These are phyloP conservation scores for Okapia johnstoni DNA, from an alignment of 2,113 vertebrate genomes.

Conservation along the genomic window DNA sequence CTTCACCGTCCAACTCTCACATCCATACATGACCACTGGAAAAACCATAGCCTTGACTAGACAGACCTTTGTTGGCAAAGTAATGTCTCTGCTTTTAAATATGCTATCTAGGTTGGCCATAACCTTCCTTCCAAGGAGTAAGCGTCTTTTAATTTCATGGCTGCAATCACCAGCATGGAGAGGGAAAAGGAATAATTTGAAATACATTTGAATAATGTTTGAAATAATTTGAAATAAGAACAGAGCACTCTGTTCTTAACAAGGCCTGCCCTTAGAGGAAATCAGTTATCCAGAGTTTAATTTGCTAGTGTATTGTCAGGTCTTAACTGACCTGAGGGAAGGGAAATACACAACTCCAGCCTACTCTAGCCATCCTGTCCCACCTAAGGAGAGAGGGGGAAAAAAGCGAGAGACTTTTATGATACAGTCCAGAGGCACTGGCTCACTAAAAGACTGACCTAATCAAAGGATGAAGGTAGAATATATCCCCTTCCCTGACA, in stretches of 20 bases:
- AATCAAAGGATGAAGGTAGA: neutral
- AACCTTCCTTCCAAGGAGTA: too few relatives aligned
- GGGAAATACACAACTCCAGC: neutral
- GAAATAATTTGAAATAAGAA: too few relatives aligned
- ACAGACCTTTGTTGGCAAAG: too few relatives aligned
- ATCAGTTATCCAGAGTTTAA: neutral
- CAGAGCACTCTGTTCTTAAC: neutral
- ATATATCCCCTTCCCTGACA: neutral
- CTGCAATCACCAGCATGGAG: too few relatives aligned
- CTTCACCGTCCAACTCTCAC: too few relatives aligned
- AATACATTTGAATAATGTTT: neutral
- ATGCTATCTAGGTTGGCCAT: too few relatives aligned
- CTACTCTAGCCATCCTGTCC: neutral
- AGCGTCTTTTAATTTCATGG: too few relatives aligned
- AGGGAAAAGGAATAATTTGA: neutral
- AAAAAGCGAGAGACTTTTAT: accelerated
- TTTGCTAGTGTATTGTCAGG: neutral
- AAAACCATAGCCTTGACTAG: too few relatives aligned
- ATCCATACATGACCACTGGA: too few relatives aligned
- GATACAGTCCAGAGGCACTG: neutral
- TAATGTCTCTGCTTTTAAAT: too few relatives aligned
- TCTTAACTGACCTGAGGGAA: neutral
- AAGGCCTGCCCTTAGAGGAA: neutral
- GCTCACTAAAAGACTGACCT: neutral
- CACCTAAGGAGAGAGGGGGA: accelerated